phyloP scores from a whole-genome alignment of 2,113 vertebrate species.

The Pagrus major region DNA sequence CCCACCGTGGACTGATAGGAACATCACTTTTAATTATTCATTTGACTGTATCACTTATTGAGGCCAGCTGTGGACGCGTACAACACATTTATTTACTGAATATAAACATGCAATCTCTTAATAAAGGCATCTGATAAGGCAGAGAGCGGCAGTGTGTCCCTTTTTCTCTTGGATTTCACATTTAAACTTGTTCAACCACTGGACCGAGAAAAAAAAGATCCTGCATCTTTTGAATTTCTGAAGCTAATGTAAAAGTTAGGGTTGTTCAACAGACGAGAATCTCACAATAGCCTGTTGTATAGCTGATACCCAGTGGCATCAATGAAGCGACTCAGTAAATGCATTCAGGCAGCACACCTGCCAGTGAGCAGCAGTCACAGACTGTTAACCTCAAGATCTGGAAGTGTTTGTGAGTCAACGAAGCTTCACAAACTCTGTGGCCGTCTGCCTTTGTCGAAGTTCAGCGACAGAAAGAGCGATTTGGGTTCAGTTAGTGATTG shows the following conservation, averaged over 20 bases:
- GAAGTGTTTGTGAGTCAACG: slow-evolving; percentile 79
- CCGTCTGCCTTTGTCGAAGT: slow-evolving; percentile 68
- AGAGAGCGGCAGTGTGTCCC: background rate
- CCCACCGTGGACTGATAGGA: background rate
- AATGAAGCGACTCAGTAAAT: slow-evolving; percentile 53
- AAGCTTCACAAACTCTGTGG: slow-evolving; percentile 76
- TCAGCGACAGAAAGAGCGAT: slow-evolving; percentile 50
- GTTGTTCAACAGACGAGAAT: background rate
- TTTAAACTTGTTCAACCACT: slow-evolving; percentile 1
- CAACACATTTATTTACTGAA: background rate
- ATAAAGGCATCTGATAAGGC: background rate
- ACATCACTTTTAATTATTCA: slow-evolving; percentile 7
- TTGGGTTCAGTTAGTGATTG: slow-evolving; percentile 29
- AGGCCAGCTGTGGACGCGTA: slow-evolving; percentile 5
- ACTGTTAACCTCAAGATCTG: slow-evolving; percentile 85
- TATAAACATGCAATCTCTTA: background rate
- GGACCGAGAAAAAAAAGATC: no score
- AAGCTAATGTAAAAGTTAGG: background rate
- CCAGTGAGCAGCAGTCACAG: slow-evolving; percentile 81
- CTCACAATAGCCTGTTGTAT: slow-evolving; percentile 4
- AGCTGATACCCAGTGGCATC: slow-evolving; percentile 39
- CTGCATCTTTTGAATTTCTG: background rate
- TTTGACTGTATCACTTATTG: slow-evolving; percentile 4
- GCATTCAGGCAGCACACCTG: slow-evolving; percentile 78
- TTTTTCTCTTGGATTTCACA: background rate